Conservation (phyloP, 2,113 vertebrate genomes). For the Salvelinus sp. region DNA sequence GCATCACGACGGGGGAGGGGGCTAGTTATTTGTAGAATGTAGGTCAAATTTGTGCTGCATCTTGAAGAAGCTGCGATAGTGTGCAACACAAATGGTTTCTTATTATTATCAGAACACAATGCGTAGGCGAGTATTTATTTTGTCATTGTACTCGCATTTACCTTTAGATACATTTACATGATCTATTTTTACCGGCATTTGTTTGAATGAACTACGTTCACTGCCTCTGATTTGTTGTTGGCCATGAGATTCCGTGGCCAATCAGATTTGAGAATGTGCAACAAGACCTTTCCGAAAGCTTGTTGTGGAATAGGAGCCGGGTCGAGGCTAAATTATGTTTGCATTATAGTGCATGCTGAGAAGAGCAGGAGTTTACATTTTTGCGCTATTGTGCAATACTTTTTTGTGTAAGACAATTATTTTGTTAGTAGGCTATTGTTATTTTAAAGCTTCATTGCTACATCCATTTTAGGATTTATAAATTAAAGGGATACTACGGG, state of each 20-base stretch:
- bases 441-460: background rate
- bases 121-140: background rate
- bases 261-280: slow-evolving; percentile 31
- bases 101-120: background rate
- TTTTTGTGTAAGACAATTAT: background rate
- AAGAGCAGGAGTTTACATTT: background rate
- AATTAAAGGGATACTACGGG: no score
- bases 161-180: background rate
- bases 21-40: slow-evolving; percentile 33
- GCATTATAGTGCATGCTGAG: background rate
- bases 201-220: slow-evolving; percentile 24
- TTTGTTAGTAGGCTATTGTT: background rate
- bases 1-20: slow-evolving; percentile 30
- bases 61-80: background rate
- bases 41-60: slow-evolving; percentile 41
- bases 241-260: slow-evolving; percentile 32
- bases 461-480: no score
- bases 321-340: background rate
- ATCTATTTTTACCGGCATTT: background rate
- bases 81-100: background rate
- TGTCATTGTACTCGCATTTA: background rate
- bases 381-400: background rate
- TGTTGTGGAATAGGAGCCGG: background rate
- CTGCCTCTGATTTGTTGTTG: slow-evolving; percentile 32
- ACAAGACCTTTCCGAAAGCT: background rate